Evolutionary conservation across 2,113 vertebrate species (phyloP).

Genomic region (Rhegmatorhina hoffmannsi): DNA sequence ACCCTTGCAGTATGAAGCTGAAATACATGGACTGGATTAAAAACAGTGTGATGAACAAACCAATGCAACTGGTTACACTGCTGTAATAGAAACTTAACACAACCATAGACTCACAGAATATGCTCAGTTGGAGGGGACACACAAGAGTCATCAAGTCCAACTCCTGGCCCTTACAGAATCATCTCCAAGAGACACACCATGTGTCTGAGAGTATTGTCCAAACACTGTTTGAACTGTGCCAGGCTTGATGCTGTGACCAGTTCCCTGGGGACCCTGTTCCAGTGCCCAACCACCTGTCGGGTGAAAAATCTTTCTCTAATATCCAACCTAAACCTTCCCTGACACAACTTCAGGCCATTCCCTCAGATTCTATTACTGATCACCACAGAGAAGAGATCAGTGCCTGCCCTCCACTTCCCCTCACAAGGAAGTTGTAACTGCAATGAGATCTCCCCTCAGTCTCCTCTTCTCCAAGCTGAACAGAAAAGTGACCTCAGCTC

Average conservation of each 20-base stretch:
- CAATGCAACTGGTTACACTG: background rate
- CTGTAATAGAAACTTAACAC: background rate
- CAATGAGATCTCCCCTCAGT: background rate
- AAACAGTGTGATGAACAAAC: background rate
- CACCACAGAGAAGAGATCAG: background rate
- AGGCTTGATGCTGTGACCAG: background rate
- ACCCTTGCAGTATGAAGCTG: background rate
- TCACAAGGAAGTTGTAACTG: background rate
- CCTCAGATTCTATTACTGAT: background rate
- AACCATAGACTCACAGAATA: background rate
- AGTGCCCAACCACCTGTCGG: background rate
- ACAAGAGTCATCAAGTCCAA: background rate
- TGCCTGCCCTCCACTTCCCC: background rate
- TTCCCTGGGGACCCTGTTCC: background rate
- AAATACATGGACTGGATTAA: background rate
- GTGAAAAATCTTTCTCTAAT: background rate
- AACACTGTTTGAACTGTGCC: background rate
- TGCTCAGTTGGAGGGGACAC: background rate
- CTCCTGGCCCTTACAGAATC: background rate
- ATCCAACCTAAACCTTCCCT: background rate
- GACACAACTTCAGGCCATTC: background rate
- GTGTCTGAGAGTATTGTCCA: background rate
- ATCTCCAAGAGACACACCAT: background rate
- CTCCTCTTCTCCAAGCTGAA: background rate
- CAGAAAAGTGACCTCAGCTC: background rate